These are phyloP conservation scores for Sanderia malayensis DNA, from an alignment of 30 jellyfish, hydroid and myxozoan species.

Conservation along the genomic window DNA sequence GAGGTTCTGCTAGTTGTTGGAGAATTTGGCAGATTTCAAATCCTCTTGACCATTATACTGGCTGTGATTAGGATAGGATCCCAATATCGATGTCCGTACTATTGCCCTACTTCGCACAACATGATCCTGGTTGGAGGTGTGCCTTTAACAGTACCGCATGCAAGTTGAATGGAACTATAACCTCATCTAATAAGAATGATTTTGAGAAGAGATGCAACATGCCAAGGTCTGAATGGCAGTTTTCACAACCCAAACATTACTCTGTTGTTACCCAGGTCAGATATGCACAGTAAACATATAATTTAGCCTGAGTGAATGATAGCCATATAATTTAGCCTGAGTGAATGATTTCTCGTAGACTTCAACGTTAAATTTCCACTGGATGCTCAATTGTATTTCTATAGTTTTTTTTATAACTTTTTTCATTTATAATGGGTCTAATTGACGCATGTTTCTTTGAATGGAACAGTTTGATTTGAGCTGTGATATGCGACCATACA, in stretches of 20 bases:
- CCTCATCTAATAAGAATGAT: conserved; percentile 10
- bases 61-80: conserved; percentile 61
- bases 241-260: conserved; percentile 53
- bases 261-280: conserved; percentile 77
- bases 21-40: conserved; percentile 88
- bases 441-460: no score
- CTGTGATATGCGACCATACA: no score
- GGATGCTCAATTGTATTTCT: no score
- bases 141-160: conserved; percentile 80
- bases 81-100: conserved; percentile 74
- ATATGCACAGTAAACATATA: no score
- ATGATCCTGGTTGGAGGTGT: conserved; percentile 94
- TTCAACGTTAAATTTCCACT: no score
- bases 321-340: no score
- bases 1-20: conserved; percentile 69
- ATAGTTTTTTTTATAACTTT: no score
- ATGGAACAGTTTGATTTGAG: no score
- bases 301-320: no score
- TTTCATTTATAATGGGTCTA: no score
- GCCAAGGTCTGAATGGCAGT: conserved; percentile 47
- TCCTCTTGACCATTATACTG: conserved; percentile 51
- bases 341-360: no score
- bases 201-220: conserved; percentile 42
- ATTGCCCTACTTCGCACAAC: conserved; percentile 76
- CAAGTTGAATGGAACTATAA: conserved; percentile 47